Base-by-base conservation (phyloP, 2,888 invertebrate species). In the Euzetes globulus region DNA sequence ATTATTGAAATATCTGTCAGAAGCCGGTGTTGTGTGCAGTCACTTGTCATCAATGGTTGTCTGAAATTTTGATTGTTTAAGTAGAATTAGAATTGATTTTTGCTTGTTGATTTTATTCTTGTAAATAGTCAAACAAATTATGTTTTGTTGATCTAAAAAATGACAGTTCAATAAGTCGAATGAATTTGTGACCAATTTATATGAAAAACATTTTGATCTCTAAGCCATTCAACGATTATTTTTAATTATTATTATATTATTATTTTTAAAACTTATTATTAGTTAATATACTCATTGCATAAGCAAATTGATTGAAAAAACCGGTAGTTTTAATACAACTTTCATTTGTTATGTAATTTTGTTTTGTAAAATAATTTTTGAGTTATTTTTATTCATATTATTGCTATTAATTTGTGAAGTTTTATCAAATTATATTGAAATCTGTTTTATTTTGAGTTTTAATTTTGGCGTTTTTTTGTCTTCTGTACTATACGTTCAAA, bases 101-200 rank as follows among this genome's bases (percentile, higher is more conserved):
- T 52, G n/a, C n/a, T n/a, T n/a, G 52, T 52, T 58, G 25, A 19
- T 25, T 27, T 58, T 25, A 58, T 58, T 37, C 5, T 3, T 63
- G 63, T 63, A 63, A 33, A 63, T 63, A 63, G 63, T 63, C 63
- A 63, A 33, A 29, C 9, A 63, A 33, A 22, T 33, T 63, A n/a
- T 63, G 29, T 33, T n/a, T 63, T 63, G 9, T 33, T 33, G 5
- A 63, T n/a, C 15, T 33, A 4, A 58, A 19, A 27, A 25, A 27
- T 29, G 6, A 25, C 29, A 27, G 25, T 58, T 58, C 58, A 22
- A 17, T 19, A 50, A 58, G 58, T 58, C 27, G 50, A 50, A 19
- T 50, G 50, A 50, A 58, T 58, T 22, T 58, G 27, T 58, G 58
- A 58, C 58, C 58, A 25, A 58, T 58, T 25, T 58, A 41, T 50